Evolutionary conservation across 2,888 invertebrate genomes (phyloP).

Genomic region (Lasius platythorax): DNA sequence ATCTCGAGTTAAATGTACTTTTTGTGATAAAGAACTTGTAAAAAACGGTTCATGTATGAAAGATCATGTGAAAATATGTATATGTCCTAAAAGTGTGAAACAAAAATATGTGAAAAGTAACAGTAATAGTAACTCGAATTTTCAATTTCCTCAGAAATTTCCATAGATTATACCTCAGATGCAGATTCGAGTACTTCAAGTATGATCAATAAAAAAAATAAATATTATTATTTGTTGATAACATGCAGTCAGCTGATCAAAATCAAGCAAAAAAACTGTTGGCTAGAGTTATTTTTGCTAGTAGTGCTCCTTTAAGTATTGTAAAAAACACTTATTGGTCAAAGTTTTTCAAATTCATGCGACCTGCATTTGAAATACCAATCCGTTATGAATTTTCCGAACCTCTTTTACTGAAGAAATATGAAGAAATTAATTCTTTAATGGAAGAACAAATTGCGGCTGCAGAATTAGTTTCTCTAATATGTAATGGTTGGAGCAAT

Average conservation of each 20-base stretch:
- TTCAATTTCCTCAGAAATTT: not conserved
- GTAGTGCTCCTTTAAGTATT: not conserved
- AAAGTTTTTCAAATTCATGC: not conserved
- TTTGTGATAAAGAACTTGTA: not conserved
- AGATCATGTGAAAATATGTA: not conserved
- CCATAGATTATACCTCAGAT: not conserved
- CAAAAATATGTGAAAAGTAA: not conserved
- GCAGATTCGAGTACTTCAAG: not conserved
- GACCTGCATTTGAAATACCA: not conserved
- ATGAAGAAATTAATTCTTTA: not conserved
- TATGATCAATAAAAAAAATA: not conserved
- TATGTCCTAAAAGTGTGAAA: conserved; percentile 2
- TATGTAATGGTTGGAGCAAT: conserved; percentile 2
- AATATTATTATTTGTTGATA: conserved; percentile 2
- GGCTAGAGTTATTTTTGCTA: not conserved
- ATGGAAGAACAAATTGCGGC: not conserved
- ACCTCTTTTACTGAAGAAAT: not conserved
- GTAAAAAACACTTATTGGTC: not conserved
- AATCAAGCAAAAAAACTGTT: not conserved
- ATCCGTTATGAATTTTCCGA: not conserved
- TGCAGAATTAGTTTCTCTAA: conserved; percentile 1
- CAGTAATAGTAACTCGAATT: not conserved
- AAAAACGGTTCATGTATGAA: not conserved
- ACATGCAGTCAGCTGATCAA: not conserved
- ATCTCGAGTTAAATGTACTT: not conserved